Percentiles rank a stretch among this genome's conserved stretches.
Conservation (phyloP, 37 sponge, comb jelly and placozoan species). For the Geodia barretti region DNA sequence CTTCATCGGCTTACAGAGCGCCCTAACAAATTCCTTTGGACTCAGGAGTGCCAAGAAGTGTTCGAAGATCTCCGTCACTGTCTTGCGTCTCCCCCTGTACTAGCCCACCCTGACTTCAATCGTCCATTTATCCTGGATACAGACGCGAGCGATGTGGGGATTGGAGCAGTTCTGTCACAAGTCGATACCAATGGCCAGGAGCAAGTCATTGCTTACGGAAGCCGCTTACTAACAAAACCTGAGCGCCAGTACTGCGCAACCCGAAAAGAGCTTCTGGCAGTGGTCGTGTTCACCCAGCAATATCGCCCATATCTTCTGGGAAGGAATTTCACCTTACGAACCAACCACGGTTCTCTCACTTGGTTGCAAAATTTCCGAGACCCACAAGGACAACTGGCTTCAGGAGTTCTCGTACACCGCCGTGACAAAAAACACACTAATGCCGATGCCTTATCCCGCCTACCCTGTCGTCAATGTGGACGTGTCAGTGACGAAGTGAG, state of each 20-base stretch:
- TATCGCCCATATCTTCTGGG: constrained; percentile 36
- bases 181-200: constrained; percentile 27
- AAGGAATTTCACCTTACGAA: constrained; percentile 12
- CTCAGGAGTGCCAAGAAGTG: constrained; percentile 18
- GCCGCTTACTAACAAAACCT: constrained; percentile 11
- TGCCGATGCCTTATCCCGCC: constrained; percentile 22
- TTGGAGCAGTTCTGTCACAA: constrained; percentile 53
- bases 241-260: constrained; percentile 39
- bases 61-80: constrained; percentile 33
- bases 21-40: constrained; percentile 22
- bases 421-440: constrained; percentile 38
- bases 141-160: constrained; percentile 41
- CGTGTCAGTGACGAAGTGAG: background rate
- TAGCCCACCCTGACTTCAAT: constrained; percentile 27
- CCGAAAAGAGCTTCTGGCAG: constrained; percentile 30
- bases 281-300: constrained; percentile 27
- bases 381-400: constrained; percentile 34
- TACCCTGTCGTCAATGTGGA: constrained; percentile 24
- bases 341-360: constrained; percentile 29
- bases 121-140: constrained; percentile 44
- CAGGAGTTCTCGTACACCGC: too few species aligned
- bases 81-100: constrained; percentile 15
- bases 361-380: constrained; percentile 48
- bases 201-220: constrained; percentile 33
- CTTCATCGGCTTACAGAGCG: constrained; percentile 33